phyloP scores from a whole-genome alignment of 2,113 vertebrate genomes.

The Fulica atra region DNA sequence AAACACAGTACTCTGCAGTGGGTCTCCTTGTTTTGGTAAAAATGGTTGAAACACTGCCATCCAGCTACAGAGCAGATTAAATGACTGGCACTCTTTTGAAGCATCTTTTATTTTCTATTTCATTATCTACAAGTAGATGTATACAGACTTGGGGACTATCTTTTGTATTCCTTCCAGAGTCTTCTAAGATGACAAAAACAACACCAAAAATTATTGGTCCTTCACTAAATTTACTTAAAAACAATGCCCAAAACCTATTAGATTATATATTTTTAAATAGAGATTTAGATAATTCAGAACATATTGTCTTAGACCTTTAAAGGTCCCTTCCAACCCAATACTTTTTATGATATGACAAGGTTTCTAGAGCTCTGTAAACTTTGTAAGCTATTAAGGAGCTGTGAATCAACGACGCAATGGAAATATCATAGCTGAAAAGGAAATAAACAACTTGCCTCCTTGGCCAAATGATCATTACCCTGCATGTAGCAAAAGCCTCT shows the following conservation, averaged over 20 bases:
- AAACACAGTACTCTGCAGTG: not conserved
- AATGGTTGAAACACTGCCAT: not conserved
- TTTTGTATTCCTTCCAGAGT: not conserved
- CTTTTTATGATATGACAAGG: not conserved
- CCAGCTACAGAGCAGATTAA: not conserved
- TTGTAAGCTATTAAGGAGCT: not conserved
- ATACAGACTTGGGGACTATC: not conserved
- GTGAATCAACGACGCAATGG: not conserved
- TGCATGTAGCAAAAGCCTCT: not conserved
- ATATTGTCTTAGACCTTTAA: not conserved
- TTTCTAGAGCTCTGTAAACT: not conserved
- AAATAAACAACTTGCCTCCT: constrained; percentile 20
- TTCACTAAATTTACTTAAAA: not conserved
- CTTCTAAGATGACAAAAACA: not conserved
- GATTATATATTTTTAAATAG: not conserved
- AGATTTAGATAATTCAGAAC: not conserved
- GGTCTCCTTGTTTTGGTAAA: not conserved
- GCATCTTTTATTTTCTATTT: not conserved
- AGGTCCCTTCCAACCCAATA: too few species aligned
- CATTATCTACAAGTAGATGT: not conserved
- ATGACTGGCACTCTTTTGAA: not conserved
- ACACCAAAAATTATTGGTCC: not conserved
- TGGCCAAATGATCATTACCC: not conserved
- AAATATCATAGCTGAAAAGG: constrained; percentile 8
- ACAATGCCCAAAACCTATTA: not conserved